Evolutionary conservation across 2,113 vertebrate genomes (phyloP).

Genomic region (Lipophrys pholis): DNA sequence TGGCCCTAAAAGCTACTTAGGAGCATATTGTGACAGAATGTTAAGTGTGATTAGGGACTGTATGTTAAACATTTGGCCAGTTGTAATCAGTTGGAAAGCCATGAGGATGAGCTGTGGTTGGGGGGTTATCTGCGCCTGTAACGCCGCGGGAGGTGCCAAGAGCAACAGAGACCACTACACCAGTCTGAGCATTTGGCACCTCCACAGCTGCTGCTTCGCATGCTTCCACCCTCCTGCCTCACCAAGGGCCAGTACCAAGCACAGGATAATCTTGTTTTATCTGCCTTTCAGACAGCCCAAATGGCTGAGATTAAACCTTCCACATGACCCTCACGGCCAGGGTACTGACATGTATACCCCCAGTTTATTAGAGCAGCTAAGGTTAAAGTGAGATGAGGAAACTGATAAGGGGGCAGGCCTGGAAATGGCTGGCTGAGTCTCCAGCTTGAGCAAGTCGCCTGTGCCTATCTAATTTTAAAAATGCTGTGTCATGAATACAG

Average conservation of each 20-base stretch:
- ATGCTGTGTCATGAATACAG: slow-evolving; percentile 30
- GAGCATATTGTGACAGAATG: slow-evolving; percentile 69
- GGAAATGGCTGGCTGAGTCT: slow-evolving; percentile 31
- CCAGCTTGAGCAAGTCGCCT: slow-evolving; percentile 8
- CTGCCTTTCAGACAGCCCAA: slow-evolving; percentile 80
- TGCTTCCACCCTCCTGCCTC: slow-evolving; percentile 67
- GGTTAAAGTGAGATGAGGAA: slow-evolving; percentile 80
- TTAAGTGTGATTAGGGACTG: slow-evolving; percentile 70
- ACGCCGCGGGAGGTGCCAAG: slow-evolving; percentile 76
- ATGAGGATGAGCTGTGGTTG: slow-evolving; percentile 61
- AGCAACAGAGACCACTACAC: slow-evolving; percentile 71
- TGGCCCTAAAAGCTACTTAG: slow-evolving; percentile 63
- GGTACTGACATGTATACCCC: slow-evolving; percentile 75
- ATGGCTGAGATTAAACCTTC: slow-evolving; percentile 81
- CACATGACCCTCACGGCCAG: slow-evolving; percentile 64
- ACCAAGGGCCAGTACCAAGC: slow-evolving; percentile 62
- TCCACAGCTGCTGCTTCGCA: slow-evolving; percentile 75
- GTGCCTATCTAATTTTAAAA: slow-evolving; percentile 57
- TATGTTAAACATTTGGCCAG: slow-evolving; percentile 78
- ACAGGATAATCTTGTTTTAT: slow-evolving; percentile 78
- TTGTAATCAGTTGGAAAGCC: slow-evolving; percentile 69
- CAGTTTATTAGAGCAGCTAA: slow-evolving; percentile 74
- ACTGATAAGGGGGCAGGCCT: slow-evolving; percentile 66
- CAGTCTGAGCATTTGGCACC: slow-evolving; percentile 79
- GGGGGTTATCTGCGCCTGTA: slow-evolving; percentile 65